A percentile compares a stretch with the other conserved stretches of the same genome.
These are phyloP conservation scores for Monodelphis domestica DNA, from an alignment of 2,797 vertebrate genomes.

Conservation along the genomic window DNA sequence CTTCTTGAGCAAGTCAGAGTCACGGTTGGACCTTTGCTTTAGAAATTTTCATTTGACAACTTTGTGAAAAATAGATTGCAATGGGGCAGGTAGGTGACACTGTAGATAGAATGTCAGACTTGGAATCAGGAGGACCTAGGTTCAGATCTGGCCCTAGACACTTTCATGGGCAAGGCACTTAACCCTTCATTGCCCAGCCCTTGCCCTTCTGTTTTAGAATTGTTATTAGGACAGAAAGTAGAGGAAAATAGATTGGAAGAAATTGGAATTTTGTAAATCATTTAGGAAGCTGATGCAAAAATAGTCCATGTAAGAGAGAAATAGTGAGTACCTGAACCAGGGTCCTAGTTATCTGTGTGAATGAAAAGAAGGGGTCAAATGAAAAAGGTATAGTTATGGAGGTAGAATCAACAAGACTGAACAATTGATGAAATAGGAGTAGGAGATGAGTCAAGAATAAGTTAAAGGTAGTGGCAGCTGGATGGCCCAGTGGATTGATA, in stretches of 20 bases:
- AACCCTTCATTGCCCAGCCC: no score
- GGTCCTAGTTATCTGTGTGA: neutral
- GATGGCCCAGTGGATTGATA: no score
- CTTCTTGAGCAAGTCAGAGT: neutral
- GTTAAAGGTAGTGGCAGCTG: no score
- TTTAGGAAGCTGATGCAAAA: neutral
- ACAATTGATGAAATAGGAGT: neutral
- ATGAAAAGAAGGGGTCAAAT: neutral
- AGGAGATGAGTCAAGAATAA: no score
- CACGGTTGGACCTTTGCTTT: neutral
- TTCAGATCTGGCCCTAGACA: no score
- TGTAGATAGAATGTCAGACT: no score
- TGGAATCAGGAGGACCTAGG: no score
- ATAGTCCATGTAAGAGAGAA: neutral
- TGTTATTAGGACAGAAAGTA: no score
- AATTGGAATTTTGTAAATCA: neutral
- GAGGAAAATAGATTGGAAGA: neutral
- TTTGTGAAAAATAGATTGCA: neutral
- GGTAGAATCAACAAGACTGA: neutral
- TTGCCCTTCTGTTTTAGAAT: no score
- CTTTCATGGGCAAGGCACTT: no score
- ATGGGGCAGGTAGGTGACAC: no score
- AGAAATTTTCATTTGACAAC: neutral
- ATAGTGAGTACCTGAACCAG: neutral
- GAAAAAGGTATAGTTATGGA: neutral